Base-by-base conservation (phyloP, 2,888 invertebrate species). In the Drosophila stalkeri region DNA sequence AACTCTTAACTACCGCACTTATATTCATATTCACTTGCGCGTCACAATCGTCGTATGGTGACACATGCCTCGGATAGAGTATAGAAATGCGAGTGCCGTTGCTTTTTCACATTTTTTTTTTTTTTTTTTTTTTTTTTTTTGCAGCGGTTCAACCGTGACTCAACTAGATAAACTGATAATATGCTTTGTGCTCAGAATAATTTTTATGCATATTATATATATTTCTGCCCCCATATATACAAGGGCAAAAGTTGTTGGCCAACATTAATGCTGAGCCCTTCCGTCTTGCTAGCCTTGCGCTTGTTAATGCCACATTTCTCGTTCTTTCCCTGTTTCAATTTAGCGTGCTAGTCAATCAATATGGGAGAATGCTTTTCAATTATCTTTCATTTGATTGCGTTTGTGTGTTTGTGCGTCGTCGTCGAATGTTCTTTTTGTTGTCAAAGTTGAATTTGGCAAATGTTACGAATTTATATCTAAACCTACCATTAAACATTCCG, bases 401-500 rank as follows among this genome's bases (percentile, higher is more conserved):
- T 1, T 27, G 35, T 56, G 31, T 27, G 23, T 67, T n/a, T 35
- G 14, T 51, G 39, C 46, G 52, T 41, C 18, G 35, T 41, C 5
- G 41, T 37, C 54, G 37, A 49, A 49, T 56, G 61, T 52, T 64
- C 31, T 66, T 66, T 20, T 41, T 47, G 49, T 23, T 51, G 47
- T 41, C 35, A 12, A 44, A 37, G 9, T 46, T 46, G 8, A 43
- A 57, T 52, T 74, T 57, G 18, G 23, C 49, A 52, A 56, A 37
- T 43, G 6, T 44, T 14, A 18, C 16, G 18, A 20, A 12, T 8
- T 46, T 27, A 16, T 27, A 39, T 14, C 14, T 11, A 9, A n/a
- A 47, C 77, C 66, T 64, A 77, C 77, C 77, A 55, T 77, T 77
- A 47, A 77, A 77, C 77, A 77, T 77, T 55, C 66, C 41, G 54